Conservation (phyloP, 2,113 vertebrate genomes). For the Spheniscus mendiculus region DNA sequence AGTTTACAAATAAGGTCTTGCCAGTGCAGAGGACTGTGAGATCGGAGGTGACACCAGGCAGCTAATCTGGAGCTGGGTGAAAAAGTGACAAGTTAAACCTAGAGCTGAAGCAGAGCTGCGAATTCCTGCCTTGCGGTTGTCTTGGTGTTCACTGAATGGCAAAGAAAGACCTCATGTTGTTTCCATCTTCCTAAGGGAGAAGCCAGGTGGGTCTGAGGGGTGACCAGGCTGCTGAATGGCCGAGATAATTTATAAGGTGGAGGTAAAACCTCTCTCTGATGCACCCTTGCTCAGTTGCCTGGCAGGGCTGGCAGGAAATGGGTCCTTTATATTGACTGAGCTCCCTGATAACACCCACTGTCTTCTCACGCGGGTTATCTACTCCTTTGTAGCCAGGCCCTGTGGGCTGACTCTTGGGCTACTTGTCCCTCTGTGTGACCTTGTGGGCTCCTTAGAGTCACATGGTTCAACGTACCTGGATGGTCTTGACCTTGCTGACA, state of each 20-base stretch:
- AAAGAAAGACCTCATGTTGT: background rate
- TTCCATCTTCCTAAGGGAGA: background rate
- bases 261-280: background rate
- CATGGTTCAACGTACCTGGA: background rate
- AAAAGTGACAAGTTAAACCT: background rate
- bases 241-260: background rate
- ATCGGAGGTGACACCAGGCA: background rate
- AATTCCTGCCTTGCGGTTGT: background rate
- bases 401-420: background rate
- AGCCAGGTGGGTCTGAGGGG: background rate
- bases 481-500: background rate
- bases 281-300: background rate
- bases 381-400: background rate
- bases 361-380: background rate
- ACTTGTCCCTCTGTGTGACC: background rate
- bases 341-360: background rate
- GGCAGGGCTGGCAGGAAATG: background rate
- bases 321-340: background rate
- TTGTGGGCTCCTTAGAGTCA: rapidly evolving
- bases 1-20: background rate
- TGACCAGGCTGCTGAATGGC: background rate
- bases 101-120: background rate
- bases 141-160: background rate
- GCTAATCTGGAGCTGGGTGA: background rate
- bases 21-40: background rate